Evolutionary conservation across 2,888 invertebrate species (phyloP).

Genomic region (Eristalinus sepulchralis): DNA sequence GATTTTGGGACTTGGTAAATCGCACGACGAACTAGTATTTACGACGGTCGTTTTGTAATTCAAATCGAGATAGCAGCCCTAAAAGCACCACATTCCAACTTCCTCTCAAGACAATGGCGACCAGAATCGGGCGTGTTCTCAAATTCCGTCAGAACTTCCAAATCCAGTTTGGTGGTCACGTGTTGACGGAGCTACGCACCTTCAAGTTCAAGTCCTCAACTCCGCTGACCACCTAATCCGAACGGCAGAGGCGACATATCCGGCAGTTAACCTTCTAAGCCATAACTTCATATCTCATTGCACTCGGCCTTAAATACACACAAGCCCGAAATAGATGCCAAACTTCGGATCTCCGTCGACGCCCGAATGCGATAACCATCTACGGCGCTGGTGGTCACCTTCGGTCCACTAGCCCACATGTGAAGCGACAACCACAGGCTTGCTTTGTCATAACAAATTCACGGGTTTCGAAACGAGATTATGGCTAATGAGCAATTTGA

Average conservation of each 20-base stretch:
- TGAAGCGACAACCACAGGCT: neutral
- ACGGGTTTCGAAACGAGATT: neutral
- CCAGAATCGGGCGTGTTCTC: neutral
- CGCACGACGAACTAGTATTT: neutral
- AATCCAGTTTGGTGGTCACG: neutral
- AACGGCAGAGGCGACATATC: neutral
- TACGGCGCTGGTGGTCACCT: neutral
- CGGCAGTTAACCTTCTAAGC: neutral
- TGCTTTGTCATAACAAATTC: neutral
- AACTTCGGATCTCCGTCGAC: neutral
- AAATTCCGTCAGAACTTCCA: neutral
- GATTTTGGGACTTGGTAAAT: neutral
- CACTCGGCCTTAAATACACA: neutral
- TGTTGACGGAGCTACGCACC: neutral
- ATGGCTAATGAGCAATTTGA: conserved; percentile 33
- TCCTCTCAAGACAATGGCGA: neutral
- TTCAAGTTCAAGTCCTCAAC: neutral
- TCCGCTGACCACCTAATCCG: neutral
- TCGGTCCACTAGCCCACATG: conserved; percentile 7
- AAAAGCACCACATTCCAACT: neutral
- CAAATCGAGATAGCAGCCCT: neutral
- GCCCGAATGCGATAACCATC: neutral
- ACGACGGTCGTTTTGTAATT: neutral
- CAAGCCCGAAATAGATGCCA: neutral
- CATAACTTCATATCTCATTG: neutral